Base-by-base conservation (phyloP, 2,888 invertebrate species). In the Invenusta paracnida region DNA sequence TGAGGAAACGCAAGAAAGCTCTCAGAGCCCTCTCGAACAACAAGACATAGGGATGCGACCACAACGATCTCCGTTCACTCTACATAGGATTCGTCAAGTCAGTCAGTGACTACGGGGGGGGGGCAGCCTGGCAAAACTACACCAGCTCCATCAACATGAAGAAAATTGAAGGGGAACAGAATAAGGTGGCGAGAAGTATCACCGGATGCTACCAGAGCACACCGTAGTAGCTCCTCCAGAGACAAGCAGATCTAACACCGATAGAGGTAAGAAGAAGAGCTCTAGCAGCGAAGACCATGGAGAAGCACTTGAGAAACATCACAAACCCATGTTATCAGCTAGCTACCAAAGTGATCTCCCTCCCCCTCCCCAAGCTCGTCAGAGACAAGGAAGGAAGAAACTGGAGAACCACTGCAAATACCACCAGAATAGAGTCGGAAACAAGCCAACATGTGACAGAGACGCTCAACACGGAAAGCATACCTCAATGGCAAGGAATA, bases 151-250 rank as follows among this genome's bases (percentile, higher is more conserved):
- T 28, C 5, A 79, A 79, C 79, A 79, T 79, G 11, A 27, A 27
- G 11, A 79, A 79, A 27, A 23, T 85, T 1, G 31, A 85, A n/a
- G 17, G 2, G 25, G 28, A 66, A 67, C 82, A 84, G 23, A 82
- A 82, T 81, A 17, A 84, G 17, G 67, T 1, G 13, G 82, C 67
- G 13, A 84, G 30, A 83, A 13, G 79, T 11, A 83, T 84, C 67
- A 67, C 27, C 81, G 17, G 81, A 27, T 86, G 1, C n/a, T 85
- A 30, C 29, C 2, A 30, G 30, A 88, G 89, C 87, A 88, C 90
- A 90, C 85, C 89, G 89, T 0, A 94, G 94, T 87, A 94, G 92
- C 89, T 94, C 94, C 86, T 90, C 90, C 87, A 91, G n/a, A n/a
- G n/a, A n/a, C n/a, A n/a, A n/a, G n/a, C n/a, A n/a, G 91, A 11